A percentile compares a stretch with the other conserved stretches of the same genome.
Conservation (phyloP, 2,888 invertebrate genomes). For the Andrena bucephala region DNA sequence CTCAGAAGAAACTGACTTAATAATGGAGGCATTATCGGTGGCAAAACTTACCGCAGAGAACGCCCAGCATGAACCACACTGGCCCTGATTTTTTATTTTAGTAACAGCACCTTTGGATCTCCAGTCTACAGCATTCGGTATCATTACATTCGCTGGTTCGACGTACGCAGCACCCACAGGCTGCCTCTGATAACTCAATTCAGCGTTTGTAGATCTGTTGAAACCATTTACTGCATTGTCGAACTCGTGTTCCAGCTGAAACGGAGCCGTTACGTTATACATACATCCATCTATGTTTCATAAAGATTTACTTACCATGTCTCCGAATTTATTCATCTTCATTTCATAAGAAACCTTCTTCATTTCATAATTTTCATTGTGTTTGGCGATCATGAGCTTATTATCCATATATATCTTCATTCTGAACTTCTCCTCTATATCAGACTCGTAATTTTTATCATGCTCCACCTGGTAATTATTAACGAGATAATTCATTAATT, state of each 20-base stretch:
- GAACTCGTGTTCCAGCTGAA: slow-evolving; percentile 92
- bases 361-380: slow-evolving; percentile 91
- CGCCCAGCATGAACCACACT: slow-evolving; percentile 90
- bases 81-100: slow-evolving; percentile 94
- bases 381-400: slow-evolving; percentile 92
- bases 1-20: not conserved
- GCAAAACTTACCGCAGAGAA: slow-evolving; percentile 86
- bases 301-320: slow-evolving; percentile 87
- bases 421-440: slow-evolving; percentile 93
- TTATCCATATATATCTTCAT: slow-evolving; percentile 96
- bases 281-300: not conserved
- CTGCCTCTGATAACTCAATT: slow-evolving; percentile 48
- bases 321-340: slow-evolving; percentile 93
- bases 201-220: slow-evolving; percentile 84
- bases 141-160: slow-evolving; percentile 88
- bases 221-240: slow-evolving; percentile 89
- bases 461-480: slow-evolving; percentile 86
- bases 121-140: slow-evolving; percentile 94
- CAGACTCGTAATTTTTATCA: slow-evolving; percentile 89
- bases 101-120: slow-evolving; percentile 94
- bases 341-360: slow-evolving; percentile 90
- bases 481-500: not conserved
- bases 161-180: slow-evolving; percentile 87
- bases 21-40: not conserved
- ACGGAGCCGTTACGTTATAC: slow-evolving; percentile 16